Evolutionary conservation across 2,888 invertebrate genomes (phyloP).

Genomic region (Ochropleura plecta): DNA sequence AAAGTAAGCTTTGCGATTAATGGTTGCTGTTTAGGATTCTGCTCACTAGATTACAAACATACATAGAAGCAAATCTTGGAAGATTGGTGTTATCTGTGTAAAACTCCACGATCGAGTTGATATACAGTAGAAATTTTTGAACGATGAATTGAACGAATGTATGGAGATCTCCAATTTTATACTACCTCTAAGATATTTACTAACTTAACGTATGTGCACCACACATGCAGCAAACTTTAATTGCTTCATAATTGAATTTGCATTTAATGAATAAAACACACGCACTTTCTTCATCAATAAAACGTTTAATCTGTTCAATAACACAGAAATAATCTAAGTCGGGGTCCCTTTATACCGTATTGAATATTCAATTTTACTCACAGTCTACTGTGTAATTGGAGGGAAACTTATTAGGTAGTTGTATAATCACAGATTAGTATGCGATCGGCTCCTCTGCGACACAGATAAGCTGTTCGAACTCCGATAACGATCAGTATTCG

Average conservation of each 20-base stretch:
- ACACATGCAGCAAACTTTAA: slow-evolving; percentile 1
- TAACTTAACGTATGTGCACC: not conserved
- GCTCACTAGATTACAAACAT: slow-evolving; percentile 15
- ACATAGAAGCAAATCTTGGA: slow-evolving; percentile 1
- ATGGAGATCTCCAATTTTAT: not conserved
- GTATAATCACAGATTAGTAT: slow-evolving; percentile 79
- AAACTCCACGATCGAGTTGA: not conserved
- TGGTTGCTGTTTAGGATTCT: slow-evolving; percentile 52
- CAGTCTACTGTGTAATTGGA: slow-evolving; percentile 79
- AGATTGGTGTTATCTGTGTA: slow-evolving; percentile 6
- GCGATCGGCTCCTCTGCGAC: slow-evolving; percentile 84
- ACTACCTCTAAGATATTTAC: not conserved
- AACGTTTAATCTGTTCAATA: slow-evolving; percentile 50
- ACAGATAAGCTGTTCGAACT: slow-evolving; percentile 85
- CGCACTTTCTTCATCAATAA: slow-evolving; percentile 36
- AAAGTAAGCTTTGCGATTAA: slow-evolving; percentile 37
- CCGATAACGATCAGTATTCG: slow-evolving; percentile 89
- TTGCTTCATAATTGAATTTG: slow-evolving; percentile 18
- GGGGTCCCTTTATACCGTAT: slow-evolving; percentile 46
- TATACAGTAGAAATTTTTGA: not conserved
- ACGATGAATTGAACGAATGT: not conserved
- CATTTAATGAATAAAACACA: slow-evolving; percentile 21
- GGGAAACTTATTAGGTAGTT: slow-evolving; percentile 82
- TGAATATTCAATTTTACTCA: slow-evolving; percentile 69
- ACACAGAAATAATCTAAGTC: slow-evolving; percentile 48